Base-by-base conservation (phyloP, 2,797 vertebrate species). In the Sardinella longiceps region DNA sequence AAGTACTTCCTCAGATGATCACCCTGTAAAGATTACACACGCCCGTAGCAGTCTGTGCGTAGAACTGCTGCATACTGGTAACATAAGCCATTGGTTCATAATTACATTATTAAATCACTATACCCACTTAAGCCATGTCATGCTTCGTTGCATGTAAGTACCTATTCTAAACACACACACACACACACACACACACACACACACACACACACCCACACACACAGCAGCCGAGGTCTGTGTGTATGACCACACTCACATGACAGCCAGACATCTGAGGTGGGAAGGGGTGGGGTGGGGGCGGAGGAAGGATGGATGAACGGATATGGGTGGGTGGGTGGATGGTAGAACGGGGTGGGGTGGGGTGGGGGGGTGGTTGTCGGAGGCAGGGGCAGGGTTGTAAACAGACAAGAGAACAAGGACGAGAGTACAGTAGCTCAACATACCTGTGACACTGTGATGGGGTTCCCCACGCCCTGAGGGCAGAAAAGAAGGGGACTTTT, bases 391-490 rank as follows among this genome's bases (percentile, higher is more conserved):
- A 66, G 81, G 74, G 70, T 51, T 33, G 84, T 81, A 86, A 85
- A 85, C 80, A 86, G 12, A 85, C 60, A 88, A 80, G 51, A 70
- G n/a, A 88, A 86, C 83, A 48, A 80, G 85, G 80, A 84, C 82
- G 74, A 86, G 83, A 85, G 83, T 86, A 86, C 82, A 85, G 83
- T 86, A 80, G 84, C 80, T 84, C 86, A 83, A 92, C 90, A 87
- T 91, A 91, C 90, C 90, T 91, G 90, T 88, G 91, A 91, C 86
- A 91, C 90, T 86, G 91, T 91, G 90, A 92, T 91, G 90, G 87
- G 88, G 89, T 81, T 88, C 87, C 90, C 90, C 88, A 86, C 88
- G 56, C 88, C 91, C 90, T 91, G 80, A 86, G 88, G 89, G 90
- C 87, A 90, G 86, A 90, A 90, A 90, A 88, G 85, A 88, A 91